A percentile compares a stretch with the other conserved stretches of the same genome.
phyloP scores from a whole-genome alignment of 23 tunicate species.

The Diplosoma virens region DNA sequence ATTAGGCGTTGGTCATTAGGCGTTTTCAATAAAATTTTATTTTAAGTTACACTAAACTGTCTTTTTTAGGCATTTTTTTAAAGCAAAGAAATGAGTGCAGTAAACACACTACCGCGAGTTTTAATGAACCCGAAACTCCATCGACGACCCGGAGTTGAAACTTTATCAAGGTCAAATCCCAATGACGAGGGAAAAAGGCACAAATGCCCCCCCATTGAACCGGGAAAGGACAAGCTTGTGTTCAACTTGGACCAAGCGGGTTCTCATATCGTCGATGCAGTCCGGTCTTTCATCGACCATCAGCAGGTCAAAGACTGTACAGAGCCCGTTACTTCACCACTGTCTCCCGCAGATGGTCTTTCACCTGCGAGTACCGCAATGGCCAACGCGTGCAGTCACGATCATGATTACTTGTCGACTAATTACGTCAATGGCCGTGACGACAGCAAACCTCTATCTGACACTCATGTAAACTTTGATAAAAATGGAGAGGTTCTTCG shows the following conservation, averaged over 20 bases:
- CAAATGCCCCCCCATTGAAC: slow-evolving; percentile 51
- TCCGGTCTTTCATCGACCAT: not conserved
- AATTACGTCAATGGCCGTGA: not conserved
- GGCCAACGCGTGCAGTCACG: slow-evolving; percentile 87
- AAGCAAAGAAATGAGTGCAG: slow-evolving; percentile 10
- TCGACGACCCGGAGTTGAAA: slow-evolving; percentile 23
- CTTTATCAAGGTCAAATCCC: not conserved
- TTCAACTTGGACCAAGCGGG: not conserved
- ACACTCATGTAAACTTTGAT: not conserved
- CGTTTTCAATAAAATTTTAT: no score
- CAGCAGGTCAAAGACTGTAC: not conserved
- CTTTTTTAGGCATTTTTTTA: no score
- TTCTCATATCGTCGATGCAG: not conserved
- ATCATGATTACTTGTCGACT: slow-evolving; percentile 63
- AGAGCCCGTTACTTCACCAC: not conserved
- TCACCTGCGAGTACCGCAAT: slow-evolving; percentile 80
- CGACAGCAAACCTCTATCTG: not conserved
- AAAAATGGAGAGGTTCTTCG: not conserved
- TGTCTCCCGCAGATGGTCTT: slow-evolving; percentile 51
- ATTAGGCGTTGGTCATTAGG: no score
- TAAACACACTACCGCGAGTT: slow-evolving; percentile 24
- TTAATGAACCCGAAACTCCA: slow-evolving; percentile 51
- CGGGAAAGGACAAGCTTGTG: not conserved
- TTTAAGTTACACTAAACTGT: no score
- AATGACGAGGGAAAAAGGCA: slow-evolving; percentile 11